Evolutionary conservation across 2,888 invertebrate species (phyloP), one percentile per base, ranked within the genome.

Genomic region (Piscicola geometra): DNA sequence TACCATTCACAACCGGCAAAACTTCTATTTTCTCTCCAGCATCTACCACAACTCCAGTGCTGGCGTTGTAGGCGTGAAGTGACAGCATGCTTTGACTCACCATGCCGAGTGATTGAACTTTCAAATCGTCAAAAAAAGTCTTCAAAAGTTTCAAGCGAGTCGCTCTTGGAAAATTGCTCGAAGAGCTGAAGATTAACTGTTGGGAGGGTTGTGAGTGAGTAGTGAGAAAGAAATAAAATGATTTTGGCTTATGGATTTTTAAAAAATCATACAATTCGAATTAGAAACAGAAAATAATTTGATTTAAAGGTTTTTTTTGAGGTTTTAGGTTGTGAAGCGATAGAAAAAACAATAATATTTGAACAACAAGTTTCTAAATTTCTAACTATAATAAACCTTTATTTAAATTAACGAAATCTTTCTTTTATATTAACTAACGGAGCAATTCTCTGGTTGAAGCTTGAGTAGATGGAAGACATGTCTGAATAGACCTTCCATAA

Each of bases 31-130:
- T 82, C 78, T 89, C 88, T 35, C 89, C 89, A 71, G 89, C 85
- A 81, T 89, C 89, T 28, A 89, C 88, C 41, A 89, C 87, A 71
- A 89, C 87, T 30, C 89, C 89, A 12, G 88, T 88, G 1, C 87
- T 88, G 33, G 88, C 86, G 77, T 87, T 88, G 82, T 89, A 89
- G 1, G 89, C 87, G 83, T 88, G 88, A 35, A 89, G 86, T 30
- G 88, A 85, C 68, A 88, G 83, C 21, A 88, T 85, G 9, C 88
- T 86, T 82, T 89, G 89, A 78, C 87, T 86, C 50, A 87, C 86
- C 79, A 89, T 85, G 81, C 86, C 87, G 21, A 87, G 86, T 0
- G 86, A 86, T 72, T 81, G 80, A 47, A 86, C 86, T 0, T 80
- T 82, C 79, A 86, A 85, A 73, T 85, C 82, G 32, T 86, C 84